Conservation (phyloP, 2,888 invertebrate genomes). For the Macaria liturata region DNA sequence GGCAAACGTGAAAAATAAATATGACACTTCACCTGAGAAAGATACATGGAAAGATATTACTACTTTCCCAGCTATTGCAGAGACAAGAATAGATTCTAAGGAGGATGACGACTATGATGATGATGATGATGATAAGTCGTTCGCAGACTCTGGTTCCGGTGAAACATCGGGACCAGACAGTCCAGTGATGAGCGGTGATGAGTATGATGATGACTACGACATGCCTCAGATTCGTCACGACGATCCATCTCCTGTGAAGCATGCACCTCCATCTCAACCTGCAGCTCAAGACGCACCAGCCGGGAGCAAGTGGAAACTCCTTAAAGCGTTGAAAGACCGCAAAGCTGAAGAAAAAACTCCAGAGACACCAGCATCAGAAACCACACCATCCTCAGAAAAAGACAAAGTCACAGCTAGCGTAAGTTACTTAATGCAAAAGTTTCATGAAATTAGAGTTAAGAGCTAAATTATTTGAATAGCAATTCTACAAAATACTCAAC, state of each 20-base stretch:
- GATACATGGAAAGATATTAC: constrained; percentile 76
- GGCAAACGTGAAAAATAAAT: constrained; percentile 67
- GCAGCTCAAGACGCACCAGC: constrained; percentile 79
- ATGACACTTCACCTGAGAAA: constrained; percentile 63
- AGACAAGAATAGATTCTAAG: constrained; percentile 60
- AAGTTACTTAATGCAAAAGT: constrained; percentile 85
- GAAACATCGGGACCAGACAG: constrained; percentile 95
- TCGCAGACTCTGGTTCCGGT: constrained; percentile 88
- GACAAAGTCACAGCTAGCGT: constrained; percentile 89
- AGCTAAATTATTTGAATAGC: constrained; percentile 60
- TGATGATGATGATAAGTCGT: constrained; percentile 70
- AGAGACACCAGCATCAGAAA: constrained; percentile 85
- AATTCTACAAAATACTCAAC: constrained; percentile 18
- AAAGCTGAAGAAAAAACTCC: constrained; percentile 94
- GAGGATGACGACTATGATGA: constrained; percentile 63
- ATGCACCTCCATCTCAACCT: constrained; percentile 58
- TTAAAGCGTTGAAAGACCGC: constrained; percentile 94
- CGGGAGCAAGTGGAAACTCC: constrained; percentile 94
- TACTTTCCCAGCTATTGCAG: constrained; percentile 77
- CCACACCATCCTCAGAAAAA: constrained; percentile 83
- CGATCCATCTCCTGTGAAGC: constrained; percentile 50
- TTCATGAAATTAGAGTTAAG: constrained; percentile 86
- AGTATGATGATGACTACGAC: constrained; percentile 86
- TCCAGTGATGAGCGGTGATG: constrained; percentile 89
- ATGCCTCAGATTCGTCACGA: constrained; percentile 72